A percentile compares a stretch with the other conserved stretches of the same genome.
phyloP scores from a whole-genome alignment of 2,797 vertebrate species.

The Poecilia wingei region DNA sequence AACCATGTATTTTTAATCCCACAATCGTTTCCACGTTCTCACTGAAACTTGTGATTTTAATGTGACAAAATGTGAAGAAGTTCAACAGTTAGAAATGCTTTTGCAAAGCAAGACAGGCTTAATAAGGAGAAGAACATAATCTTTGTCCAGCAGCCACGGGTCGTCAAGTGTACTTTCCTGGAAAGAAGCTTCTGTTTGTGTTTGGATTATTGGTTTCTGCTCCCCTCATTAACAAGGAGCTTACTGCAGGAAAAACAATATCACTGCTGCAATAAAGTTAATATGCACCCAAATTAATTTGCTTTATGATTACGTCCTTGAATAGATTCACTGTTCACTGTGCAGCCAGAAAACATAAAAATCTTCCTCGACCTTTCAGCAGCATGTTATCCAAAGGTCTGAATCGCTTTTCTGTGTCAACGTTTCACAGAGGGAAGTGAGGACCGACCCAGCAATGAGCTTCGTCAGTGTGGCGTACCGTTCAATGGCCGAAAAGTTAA shows the following conservation, averaged over 20 bases:
- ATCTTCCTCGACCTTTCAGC: conserved; percentile 23
- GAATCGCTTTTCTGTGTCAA: conserved; percentile 46
- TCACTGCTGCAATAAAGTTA: conserved; percentile 34
- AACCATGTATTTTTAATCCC: not conserved
- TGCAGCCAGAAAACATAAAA: conserved; percentile 34
- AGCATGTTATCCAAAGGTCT: conserved; percentile 41
- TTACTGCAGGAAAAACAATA: not conserved
- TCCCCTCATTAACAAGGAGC: conserved; percentile 53
- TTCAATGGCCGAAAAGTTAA: conserved; percentile 68
- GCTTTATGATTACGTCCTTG: conserved; percentile 34
- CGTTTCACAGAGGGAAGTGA: conserved; percentile 28
- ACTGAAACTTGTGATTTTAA: not conserved
- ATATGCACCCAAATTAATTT: conserved; percentile 47
- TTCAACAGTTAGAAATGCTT: not conserved
- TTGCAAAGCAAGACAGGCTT: not conserved
- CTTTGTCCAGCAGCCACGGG: not conserved
- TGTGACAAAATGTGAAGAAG: not conserved
- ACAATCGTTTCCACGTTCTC: not conserved
- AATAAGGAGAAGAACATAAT: conserved; percentile 8
- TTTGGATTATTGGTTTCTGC: conserved; percentile 24
- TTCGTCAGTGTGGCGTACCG: conserved; percentile 43
- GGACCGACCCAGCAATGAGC: conserved; percentile 18
- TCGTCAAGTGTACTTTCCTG: conserved; percentile 21
- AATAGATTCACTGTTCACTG: conserved; percentile 50
- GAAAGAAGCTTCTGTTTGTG: conserved; percentile 20